phyloP scores from a whole-genome alignment of 2,113 vertebrate genomes.

The Tenrec ecaudatus region DNA sequence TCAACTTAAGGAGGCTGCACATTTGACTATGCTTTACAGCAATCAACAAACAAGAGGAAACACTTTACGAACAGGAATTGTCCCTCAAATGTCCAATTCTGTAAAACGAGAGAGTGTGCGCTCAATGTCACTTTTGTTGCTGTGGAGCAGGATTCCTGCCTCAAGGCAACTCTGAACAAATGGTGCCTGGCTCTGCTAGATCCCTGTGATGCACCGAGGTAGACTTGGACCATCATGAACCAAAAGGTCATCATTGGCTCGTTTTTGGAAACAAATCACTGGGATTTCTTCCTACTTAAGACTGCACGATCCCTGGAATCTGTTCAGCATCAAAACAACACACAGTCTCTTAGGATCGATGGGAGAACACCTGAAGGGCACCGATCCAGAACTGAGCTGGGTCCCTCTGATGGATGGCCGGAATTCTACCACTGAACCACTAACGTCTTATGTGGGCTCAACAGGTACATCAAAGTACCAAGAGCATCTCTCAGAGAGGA shows the following conservation, averaged over 20 bases:
- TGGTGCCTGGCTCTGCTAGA: not conserved
- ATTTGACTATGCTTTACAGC: conserved; percentile 3
- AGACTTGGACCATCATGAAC: not conserved
- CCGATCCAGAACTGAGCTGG: too few relatives aligned
- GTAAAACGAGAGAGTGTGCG: conserved; percentile 45
- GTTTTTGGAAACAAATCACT: not conserved
- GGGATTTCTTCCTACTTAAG: not conserved
- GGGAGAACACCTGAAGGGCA: not conserved
- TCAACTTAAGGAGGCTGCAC: not conserved
- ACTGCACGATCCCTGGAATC: not conserved
- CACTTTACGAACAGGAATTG: conserved; percentile 20
- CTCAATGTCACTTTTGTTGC: not conserved
- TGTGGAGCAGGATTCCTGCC: not conserved
- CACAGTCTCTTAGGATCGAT: not conserved
- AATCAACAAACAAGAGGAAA: conserved; percentile 56
- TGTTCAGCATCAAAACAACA: not conserved
- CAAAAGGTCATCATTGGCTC: not conserved
- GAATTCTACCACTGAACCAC: not conserved
- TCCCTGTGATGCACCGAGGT: not conserved
- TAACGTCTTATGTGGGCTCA: not conserved
- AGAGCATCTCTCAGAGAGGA: conserved; percentile 34
- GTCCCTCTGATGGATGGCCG: not conserved
- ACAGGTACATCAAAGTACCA: conserved; percentile 53
- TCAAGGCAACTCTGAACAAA: not conserved
- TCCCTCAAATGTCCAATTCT: conserved; percentile 57